phyloP scores from a whole-genome alignment of 2,113 vertebrate species.

The Chloroceryle aenea region DNA sequence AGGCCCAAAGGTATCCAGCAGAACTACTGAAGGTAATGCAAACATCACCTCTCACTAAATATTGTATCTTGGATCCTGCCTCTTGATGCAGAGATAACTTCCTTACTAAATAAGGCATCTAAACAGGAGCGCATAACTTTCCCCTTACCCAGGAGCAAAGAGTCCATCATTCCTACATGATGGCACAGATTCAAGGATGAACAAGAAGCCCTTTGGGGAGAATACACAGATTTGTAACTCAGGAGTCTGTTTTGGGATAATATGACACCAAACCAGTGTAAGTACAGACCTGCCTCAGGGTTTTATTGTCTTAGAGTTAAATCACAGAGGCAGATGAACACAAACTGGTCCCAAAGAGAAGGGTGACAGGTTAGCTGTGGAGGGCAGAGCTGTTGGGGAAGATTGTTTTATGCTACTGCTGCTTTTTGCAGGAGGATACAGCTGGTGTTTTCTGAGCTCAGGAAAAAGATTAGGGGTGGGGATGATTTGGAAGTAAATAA shows the following conservation, averaged over 20 bases:
- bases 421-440: neutral
- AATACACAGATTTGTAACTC: neutral
- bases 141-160: neutral
- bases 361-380: neutral
- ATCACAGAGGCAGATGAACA: neutral
- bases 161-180: accelerated
- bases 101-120: neutral
- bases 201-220: neutral
- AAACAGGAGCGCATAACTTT: neutral
- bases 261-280: neutral
- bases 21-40: neutral
- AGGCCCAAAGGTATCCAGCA: accelerated
- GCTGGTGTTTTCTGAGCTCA: neutral
- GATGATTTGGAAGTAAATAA: neutral
- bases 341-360: neutral
- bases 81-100: neutral
- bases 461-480: neutral
- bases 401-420: neutral
- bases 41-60: neutral
- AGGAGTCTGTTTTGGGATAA: neutral
- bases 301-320: neutral
- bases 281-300: neutral
- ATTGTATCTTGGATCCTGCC: neutral
- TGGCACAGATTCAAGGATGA: neutral
- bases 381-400: neutral